Evolutionary conservation across 2,888 invertebrate species (phyloP).

Genomic region (Phortica magna): DNA sequence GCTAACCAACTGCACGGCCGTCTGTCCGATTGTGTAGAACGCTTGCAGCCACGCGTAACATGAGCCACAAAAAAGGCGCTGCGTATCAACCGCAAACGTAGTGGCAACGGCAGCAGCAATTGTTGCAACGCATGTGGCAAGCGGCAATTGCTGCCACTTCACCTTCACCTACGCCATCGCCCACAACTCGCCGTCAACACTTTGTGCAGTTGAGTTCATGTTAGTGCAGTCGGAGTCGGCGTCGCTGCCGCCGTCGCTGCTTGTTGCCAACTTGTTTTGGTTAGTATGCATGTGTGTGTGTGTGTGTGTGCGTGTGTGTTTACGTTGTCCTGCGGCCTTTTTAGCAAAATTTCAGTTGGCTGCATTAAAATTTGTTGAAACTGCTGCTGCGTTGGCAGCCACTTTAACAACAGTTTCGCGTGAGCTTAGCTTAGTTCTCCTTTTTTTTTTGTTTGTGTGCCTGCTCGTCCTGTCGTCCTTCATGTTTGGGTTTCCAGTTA

Average conservation of each 20-base stretch:
- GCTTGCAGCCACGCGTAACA: background rate
- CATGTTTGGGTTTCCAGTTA: constrained; percentile 11
- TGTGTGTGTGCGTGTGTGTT: background rate
- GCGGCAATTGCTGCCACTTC: background rate
- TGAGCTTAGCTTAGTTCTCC: background rate
- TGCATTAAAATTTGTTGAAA: constrained; percentile 13
- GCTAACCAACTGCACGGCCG: background rate
- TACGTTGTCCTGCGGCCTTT: constrained; percentile 23
- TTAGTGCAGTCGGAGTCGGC: background rate
- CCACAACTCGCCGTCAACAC: background rate
- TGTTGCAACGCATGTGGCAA: background rate
- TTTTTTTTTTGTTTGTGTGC: background rate
- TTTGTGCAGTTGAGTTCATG: constrained; percentile 11
- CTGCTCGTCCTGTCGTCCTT: background rate
- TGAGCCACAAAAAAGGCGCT: background rate
- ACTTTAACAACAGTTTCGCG: background rate
- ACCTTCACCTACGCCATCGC: background rate
- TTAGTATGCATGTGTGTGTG: background rate
- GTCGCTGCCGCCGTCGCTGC: background rate
- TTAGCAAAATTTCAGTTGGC: constrained; percentile 2
- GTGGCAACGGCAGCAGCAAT: background rate
- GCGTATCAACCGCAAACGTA: constrained; percentile 11
- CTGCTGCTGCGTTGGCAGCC: constrained; percentile 1
- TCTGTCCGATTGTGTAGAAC: background rate
- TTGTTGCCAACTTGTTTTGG: constrained; percentile 23